Base-by-base conservation (phyloP, 2,113 vertebrate genomes). In the Agapornis roseicollis region DNA sequence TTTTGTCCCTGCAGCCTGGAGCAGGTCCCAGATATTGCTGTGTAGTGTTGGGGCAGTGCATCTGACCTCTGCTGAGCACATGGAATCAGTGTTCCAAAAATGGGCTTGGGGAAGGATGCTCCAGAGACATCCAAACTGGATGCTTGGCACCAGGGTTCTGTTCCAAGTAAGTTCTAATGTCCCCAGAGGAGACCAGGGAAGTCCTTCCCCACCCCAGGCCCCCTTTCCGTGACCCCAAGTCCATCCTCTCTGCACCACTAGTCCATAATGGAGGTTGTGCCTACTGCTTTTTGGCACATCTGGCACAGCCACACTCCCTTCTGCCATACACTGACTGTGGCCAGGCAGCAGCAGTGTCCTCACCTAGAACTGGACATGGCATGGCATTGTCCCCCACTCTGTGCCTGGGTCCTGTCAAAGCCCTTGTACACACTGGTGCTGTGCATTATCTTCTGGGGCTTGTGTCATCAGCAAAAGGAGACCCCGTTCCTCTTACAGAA, bases 241-340 rank as follows among this genome's bases (percentile, higher is more conserved):
- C 41, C 9, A 18, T 35, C 3, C 5, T 77, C 27, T 73, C 42
- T 73, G 41, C 25, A 35, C 14, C 28, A 24, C 7, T 33, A 80
- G 15, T n/a, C 29, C 29, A 6, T 24, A 41, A 29, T 17, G 10
- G 13, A 46, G 20, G 9, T 33, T n/a, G 6, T 53, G 10, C 28
- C 56, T 0, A 0, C 23, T 41, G 24, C 0, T 56, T 83, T 72
- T 85, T 2, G 2, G 28, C 2, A 1, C 1, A 9, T 53, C 50
- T 70, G 49, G 17, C 7, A 13, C 47, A 77, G 22, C 20, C 17
- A 2, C 0, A 0, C n/a, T 50, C 17, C 42, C 39, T 58, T 23
- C 68, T 90, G 24, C 29, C 10, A 0, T 41, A 22, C 3, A 1
- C 16, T 46, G 24, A 8, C n/a, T 41, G 28, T 3, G 4, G 22